Percentiles rank a stretch among this genome's conserved stretches.
Evolutionary conservation across 2,113 vertebrate species (phyloP).

Genomic region (Tyrannus savana): DNA sequence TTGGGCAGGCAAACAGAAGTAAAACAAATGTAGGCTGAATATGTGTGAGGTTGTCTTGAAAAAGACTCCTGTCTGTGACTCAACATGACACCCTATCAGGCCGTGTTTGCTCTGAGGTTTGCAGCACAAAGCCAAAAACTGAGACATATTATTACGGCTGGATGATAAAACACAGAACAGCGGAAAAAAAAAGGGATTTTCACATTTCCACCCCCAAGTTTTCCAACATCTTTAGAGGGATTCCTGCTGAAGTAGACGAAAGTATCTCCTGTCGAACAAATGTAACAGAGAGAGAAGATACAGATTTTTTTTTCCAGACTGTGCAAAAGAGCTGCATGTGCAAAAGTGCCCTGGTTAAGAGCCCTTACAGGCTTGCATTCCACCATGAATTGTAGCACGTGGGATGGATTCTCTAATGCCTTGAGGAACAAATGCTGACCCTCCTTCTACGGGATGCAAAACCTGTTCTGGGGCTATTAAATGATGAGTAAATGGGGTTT

Average conservation of each 20-base stretch:
- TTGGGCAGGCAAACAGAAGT: neutral
- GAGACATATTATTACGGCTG: rapidly evolving
- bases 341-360: neutral
- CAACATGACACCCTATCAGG: neutral
- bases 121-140: neutral
- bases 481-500: neutral
- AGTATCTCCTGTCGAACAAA: neutral
- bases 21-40: neutral
- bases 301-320: neutral
- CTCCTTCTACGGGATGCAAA: neutral
- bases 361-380: neutral
- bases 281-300: neutral
- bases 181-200: neutral
- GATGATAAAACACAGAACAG: neutral
- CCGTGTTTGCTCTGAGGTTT: neutral
- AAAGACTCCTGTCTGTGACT: neutral
- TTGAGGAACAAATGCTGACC: neutral
- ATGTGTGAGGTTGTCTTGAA: neutral
- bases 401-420: neutral
- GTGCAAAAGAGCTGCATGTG: neutral
- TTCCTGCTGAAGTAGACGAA: neutral
- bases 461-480: neutral
- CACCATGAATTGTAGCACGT: neutral
- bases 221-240: neutral
- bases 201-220: neutral